Evolutionary conservation across 2,888 invertebrate species (phyloP), one percentile per base, ranked within the genome.

Genomic region (Mylabris sibirica): DNA sequence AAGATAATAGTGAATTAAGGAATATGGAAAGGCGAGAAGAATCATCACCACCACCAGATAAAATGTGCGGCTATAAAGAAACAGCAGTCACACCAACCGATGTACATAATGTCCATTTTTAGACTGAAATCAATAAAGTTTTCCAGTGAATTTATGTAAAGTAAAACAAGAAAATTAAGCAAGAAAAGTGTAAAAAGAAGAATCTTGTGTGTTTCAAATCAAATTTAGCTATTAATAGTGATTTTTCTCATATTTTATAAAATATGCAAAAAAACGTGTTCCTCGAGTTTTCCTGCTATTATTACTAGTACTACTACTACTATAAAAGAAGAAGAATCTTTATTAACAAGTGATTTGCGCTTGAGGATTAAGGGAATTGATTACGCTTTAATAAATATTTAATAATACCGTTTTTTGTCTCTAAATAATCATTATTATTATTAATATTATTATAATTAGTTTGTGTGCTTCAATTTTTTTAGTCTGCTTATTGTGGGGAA

Each of bases 51-150:
- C 83, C 84, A 72, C 83, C 84, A 72, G 85, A 85, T 72, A 88
- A 87, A 78, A 82, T 87, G 62, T 78, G 84, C 84, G 89, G 90
- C 75, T 91, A 91, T 85, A 90, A 89, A 49, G 49, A 49, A 85
- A 91, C 91, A 84, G 92, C 94, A 76, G 90, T 91, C 76, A 94
- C 94, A 65, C 94, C 95, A 78, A 95, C 94, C 78, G 95, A 96
- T 85, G 92, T 95, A 78, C 89, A 93, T 78, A 93, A 95, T 85
- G 91, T 95, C 75, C 91, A 93, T 85, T 94, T 93, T 87, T 93
- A 65, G 30, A 60, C 30, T 44, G 60, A 20, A 57, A 53, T 59
- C 35, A 61, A 17, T 14, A 87, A 86, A 74, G 72, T 57, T 49
- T 69, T 17, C 60, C 44, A 22, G 34, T 64, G 44, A 20, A 20